These are phyloP conservation scores for Cotesia congregata DNA, from an alignment of 2,888 invertebrate genomes.

Conservation along the genomic window DNA sequence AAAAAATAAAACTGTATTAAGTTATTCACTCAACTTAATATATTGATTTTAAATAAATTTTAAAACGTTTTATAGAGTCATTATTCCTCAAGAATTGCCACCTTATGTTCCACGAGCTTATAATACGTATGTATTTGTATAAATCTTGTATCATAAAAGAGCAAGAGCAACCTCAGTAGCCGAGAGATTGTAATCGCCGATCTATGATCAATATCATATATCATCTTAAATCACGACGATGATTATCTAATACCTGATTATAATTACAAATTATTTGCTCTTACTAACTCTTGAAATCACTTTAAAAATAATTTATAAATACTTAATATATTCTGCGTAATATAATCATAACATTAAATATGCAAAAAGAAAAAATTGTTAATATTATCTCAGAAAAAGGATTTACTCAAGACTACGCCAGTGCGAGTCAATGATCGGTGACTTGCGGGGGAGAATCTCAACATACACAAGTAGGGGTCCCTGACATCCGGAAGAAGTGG, in stretches of 20 bases:
- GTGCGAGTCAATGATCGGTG: conserved; percentile 47
- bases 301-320: no score
- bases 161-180: neutral
- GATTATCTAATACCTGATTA: conserved; percentile 66
- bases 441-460: conserved; percentile 35
- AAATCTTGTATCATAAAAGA: conserved; percentile 2
- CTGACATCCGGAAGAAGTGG: conserved; percentile 64
- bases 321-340: no score
- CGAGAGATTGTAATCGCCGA: conserved; percentile 40
- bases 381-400: neutral
- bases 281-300: neutral
- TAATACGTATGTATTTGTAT: conserved; percentile 1
- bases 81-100: neutral
- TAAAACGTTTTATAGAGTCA: neutral
- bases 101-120: neutral
- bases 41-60: no score
- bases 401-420: conserved; percentile 52
- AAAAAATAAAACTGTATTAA: no score
- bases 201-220: conserved; percentile 48
- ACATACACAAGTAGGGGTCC: conserved; percentile 47
- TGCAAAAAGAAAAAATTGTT: neutral
- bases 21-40: no score
- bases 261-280: conserved; percentile 65
- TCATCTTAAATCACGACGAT: conserved; percentile 64
- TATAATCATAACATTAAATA: no score